These are phyloP conservation scores for Harlomillsia oculata DNA, from an alignment of 1,140 invertebrate genomes.

Conservation along the genomic window DNA sequence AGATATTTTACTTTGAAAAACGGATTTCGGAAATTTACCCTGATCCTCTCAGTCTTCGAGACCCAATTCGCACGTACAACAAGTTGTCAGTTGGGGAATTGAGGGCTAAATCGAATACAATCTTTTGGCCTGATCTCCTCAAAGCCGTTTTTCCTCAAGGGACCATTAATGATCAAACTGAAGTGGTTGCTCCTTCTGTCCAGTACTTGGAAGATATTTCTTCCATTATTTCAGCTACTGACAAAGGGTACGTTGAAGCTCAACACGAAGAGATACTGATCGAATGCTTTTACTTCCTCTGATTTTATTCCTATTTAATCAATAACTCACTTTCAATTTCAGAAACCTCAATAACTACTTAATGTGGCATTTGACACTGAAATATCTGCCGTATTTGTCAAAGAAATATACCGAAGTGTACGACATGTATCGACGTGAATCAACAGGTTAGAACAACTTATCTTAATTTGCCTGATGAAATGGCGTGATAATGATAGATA, in stretches of 20 bases:
- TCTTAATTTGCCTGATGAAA: too few relatives aligned
- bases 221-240: slow-evolving; percentile 49
- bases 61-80: slow-evolving; percentile 41
- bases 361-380: slow-evolving; percentile 49
- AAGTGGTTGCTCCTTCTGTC: slow-evolving; percentile 46
- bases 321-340: slow-evolving; percentile 28
- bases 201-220: slow-evolving; percentile 49
- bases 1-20: slow-evolving; percentile 52
- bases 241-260: slow-evolving; percentile 42
- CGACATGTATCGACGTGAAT: slow-evolving; percentile 45
- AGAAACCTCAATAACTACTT: slow-evolving; percentile 53
- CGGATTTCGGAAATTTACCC: slow-evolving; percentile 50
- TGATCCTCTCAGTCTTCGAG: slow-evolving; percentile 37
- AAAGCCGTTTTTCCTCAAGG: slow-evolving; percentile 47
- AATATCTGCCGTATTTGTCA: slow-evolving; percentile 50
- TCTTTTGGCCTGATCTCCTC: slow-evolving; percentile 49
- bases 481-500: too few relatives aligned
- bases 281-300: slow-evolving; percentile 13
- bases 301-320: slow-evolving; percentile 5
- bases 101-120: slow-evolving; percentile 41
- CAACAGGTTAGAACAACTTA: slow-evolving; percentile 42
- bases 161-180: slow-evolving; percentile 45
- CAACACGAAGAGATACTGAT: not conserved
- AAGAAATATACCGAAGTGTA: slow-evolving; percentile 46
- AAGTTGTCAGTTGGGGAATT: slow-evolving; percentile 42